A percentile compares a stretch with the other conserved stretches of the same genome.
Evolutionary conservation across 2,113 vertebrate genomes (phyloP).

Genomic region (Brevimyrus niger): DNA sequence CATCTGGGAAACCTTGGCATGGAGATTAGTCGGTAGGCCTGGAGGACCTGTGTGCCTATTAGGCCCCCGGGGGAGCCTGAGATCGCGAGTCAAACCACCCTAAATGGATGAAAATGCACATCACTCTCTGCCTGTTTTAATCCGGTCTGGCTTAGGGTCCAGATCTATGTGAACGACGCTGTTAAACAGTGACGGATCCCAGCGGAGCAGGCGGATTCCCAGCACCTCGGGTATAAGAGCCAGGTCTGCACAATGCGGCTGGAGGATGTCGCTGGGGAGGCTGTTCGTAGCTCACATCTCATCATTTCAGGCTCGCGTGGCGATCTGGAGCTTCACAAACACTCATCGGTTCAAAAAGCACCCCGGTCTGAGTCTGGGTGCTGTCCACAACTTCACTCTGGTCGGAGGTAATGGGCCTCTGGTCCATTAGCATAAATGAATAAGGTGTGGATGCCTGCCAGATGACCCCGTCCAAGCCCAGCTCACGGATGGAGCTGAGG

Average conservation of each 20-base stretch:
- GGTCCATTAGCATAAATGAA: neutral
- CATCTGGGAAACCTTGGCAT: neutral
- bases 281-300: neutral
- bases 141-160: neutral
- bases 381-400: neutral
- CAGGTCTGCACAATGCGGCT: neutral
- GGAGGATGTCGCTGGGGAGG: neutral
- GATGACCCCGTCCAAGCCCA: neutral
- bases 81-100: neutral
- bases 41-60: neutral
- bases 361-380: neutral
- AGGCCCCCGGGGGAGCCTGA: neutral
- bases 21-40: neutral
- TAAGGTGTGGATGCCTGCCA: constrained; percentile 9
- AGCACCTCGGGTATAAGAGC: neutral
- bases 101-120: neutral
- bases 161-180: neutral
- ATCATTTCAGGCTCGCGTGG: neutral
- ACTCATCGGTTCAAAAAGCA: neutral
- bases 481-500: neutral
- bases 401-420: neutral
- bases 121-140: neutral
- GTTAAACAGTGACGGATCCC: neutral
- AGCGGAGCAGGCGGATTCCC: neutral
- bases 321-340: neutral